These are phyloP conservation scores for Erannis defoliaria DNA, from an alignment of 2,888 invertebrate genomes.

Conservation along the genomic window DNA sequence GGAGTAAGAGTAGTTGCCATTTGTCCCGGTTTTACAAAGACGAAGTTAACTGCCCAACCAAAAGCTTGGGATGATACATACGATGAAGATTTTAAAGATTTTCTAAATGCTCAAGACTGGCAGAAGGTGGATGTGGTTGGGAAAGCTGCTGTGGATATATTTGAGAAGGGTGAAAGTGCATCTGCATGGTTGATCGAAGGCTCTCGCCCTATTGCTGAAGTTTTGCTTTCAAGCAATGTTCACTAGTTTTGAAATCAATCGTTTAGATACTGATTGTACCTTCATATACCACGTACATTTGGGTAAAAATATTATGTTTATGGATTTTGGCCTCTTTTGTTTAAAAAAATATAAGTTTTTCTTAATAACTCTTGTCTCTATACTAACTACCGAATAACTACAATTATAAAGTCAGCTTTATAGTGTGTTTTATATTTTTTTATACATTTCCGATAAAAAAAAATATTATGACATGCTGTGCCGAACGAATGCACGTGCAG, in stretches of 20 bases:
- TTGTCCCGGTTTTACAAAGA: constrained; percentile 83
- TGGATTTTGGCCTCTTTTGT: too few relatives aligned
- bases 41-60: constrained; percentile 51
- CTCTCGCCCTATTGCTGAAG: constrained; percentile 61
- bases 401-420: too few relatives aligned
- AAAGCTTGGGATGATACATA: constrained; percentile 49
- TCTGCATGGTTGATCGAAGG: constrained; percentile 84
- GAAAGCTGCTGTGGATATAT: constrained; percentile 61
- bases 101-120: constrained; percentile 52
- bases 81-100: constrained; percentile 39
- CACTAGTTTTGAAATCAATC: constrained; percentile 9
- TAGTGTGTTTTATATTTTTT: too few relatives aligned
- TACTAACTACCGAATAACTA: too few relatives aligned
- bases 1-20: constrained; percentile 81
- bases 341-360: too few relatives aligned
- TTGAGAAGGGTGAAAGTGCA: constrained; percentile 75
- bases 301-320: too few relatives aligned
- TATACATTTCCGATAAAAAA: too few relatives aligned
- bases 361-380: too few relatives aligned
- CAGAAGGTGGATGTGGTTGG: constrained; percentile 64
- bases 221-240: constrained; percentile 33
- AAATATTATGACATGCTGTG: too few relatives aligned
- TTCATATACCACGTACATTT: too few relatives aligned
- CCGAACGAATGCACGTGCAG: too few relatives aligned
- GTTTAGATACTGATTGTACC: not conserved